These are phyloP conservation scores for Nothoprocta perdicaria DNA, from an alignment of 2,113 vertebrate genomes.

Conservation along the genomic window DNA sequence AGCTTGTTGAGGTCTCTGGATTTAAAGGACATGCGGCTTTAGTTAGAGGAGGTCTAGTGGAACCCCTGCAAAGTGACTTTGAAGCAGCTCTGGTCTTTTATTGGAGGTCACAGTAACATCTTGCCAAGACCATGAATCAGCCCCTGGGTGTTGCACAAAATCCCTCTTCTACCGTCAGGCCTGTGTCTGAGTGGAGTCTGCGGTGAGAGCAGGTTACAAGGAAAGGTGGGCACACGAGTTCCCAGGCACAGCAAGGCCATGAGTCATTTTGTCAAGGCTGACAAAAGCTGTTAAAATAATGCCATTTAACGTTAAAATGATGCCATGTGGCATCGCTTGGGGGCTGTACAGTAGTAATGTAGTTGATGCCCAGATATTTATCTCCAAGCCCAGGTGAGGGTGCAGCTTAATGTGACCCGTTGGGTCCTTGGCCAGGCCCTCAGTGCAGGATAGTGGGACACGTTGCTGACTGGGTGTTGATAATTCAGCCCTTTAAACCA, in stretches of 20 bases:
- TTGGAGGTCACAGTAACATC: neutral
- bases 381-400: neutral
- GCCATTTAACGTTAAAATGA: accelerated
- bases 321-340: accelerated
- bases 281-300: accelerated
- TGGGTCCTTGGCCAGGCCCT: neutral
- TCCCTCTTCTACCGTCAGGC: neutral
- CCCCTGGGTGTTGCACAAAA: neutral
- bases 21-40: neutral
- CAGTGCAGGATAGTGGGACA: accelerated
- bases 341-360: accelerated
- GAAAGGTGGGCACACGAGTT: accelerated
- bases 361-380: accelerated
- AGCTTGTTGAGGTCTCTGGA: neutral
- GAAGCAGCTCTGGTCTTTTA: neutral
- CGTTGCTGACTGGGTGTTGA: accelerated
- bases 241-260: neutral
- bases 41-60: accelerated
- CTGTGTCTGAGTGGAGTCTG: neutral
- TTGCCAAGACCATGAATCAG: neutral
- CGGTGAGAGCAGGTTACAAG: neutral
- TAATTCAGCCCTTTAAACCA: no score
- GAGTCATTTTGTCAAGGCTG: no score
- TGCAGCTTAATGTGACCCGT: neutral
- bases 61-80: neutral